Evolutionary conservation across 2,888 invertebrate genomes (phyloP).

Genomic region (Melitaea athalia): DNA sequence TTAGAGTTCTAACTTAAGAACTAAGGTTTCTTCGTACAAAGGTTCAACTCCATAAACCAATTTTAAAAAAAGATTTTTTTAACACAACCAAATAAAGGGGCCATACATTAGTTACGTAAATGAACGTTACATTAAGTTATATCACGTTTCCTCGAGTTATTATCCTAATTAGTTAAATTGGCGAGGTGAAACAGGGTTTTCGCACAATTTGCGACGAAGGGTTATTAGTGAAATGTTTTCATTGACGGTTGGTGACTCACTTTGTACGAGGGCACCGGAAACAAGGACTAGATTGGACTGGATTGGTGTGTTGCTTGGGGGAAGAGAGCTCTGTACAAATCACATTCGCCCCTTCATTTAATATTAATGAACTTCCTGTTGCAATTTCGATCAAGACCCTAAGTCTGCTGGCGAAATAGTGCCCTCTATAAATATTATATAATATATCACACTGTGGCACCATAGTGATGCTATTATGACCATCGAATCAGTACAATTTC

Average conservation of each 20-base stretch:
- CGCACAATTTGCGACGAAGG: slow-evolving; percentile 31
- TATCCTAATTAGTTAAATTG: slow-evolving; percentile 38
- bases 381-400: background rate
- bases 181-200: slow-evolving; percentile 26
- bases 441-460: no score
- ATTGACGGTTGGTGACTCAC: slow-evolving; percentile 30
- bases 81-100: no score
- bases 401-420: background rate
- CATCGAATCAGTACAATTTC: no score
- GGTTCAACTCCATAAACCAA: no score
- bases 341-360: background rate
- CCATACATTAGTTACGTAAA: no score
- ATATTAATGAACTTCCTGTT: background rate
- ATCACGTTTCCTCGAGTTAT: slow-evolving; percentile 14
- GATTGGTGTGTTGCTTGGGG: slow-evolving; percentile 11
- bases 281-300: slow-evolving; percentile 33
- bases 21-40: no score
- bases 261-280: slow-evolving; percentile 32
- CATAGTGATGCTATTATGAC: no score
- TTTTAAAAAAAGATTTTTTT: no score
- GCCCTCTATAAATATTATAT: no score
- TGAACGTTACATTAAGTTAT: slow-evolving; percentile 10
- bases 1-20: no score
- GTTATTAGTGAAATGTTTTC: slow-evolving; percentile 33
- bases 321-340: slow-evolving; percentile 13